phyloP scores from a whole-genome alignment of 2,888 invertebrate genomes.

The Branchinecta sandiegonensis region DNA sequence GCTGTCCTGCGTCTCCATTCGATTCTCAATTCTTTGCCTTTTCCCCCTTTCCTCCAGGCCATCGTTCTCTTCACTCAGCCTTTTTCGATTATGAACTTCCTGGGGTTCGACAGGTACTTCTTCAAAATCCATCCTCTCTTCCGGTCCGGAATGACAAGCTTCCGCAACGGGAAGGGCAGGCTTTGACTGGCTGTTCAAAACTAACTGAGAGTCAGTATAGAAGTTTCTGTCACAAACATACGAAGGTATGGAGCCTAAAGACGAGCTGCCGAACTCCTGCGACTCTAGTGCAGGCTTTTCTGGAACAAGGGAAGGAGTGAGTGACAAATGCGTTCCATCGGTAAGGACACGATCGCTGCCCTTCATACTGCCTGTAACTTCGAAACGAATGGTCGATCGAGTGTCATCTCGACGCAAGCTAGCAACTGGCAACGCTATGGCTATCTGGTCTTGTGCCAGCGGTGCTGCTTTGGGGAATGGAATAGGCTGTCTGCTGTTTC shows the following conservation, averaged over 20 bases:
- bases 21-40: not conserved
- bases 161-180: not conserved
- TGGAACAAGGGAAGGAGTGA: not conserved
- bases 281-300: not conserved
- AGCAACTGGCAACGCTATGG: too few species aligned
- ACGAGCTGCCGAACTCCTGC: not conserved
- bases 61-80: not conserved
- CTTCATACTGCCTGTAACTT: too few species aligned
- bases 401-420: too few species aligned
- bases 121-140: not conserved
- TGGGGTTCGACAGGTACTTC: not conserved
- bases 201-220: not conserved
- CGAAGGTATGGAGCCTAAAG: not conserved
- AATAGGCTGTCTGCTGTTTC: too few species aligned
- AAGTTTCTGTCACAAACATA: not conserved
- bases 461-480: too few species aligned
- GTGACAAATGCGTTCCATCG: conserved; percentile 7
- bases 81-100: not conserved
- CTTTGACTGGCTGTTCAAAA: too few species aligned
- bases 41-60: not conserved
- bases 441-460: too few species aligned
- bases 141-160: not conserved
- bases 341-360: not conserved
- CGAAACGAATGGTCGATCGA: too few species aligned
- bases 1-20: conserved; percentile 3